Base-by-base conservation (phyloP, 2,797 vertebrate species). In the Pipistrellus pygmaeus region DNA sequence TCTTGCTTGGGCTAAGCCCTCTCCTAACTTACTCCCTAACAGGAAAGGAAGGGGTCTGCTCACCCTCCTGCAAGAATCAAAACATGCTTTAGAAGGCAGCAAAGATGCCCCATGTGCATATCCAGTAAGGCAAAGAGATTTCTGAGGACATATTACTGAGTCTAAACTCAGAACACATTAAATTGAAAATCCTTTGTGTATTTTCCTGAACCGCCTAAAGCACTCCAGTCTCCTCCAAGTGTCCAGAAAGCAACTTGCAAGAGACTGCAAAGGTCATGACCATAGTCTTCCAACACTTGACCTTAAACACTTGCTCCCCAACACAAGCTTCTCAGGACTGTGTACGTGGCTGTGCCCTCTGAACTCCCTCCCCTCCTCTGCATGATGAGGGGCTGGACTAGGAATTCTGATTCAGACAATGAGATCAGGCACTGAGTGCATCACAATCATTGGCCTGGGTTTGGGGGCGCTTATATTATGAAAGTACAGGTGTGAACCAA, bases 401-500 rank as follows among this genome's bases (percentile, higher is more conserved):
- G n/a, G 55, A 57, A 57, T 23, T 23, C 55, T 57, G 48, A 55
- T 2, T 21, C 75, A 35, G 46, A 55, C 21, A 57, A 21, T 57
- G 21, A 55, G 55, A 53, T 23, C 21, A 8, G 11, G 11, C 20
- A 32, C 51, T 38, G 7, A 38, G 21, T 5, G 2, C 51, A 23
- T 10, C 32, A 23, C 12, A 55, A 25, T 25, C 76, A 78, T 4
- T 1, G 6, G 48, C 1, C 1, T 4, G 57, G 1, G 17, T 5
- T 27, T 30, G 4, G 15, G 44, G 15, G 4, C 48, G 27, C 44
- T 75, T 18, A 18, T 20, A 30, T 20, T 75, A 27, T 30, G 5
- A 75, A 35, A 23, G n/a, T 53, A 15, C 11, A 2, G 48, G 2
- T 32, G 48, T 35, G 75, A 53, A 23, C 25, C 6, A 32, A 35